phyloP scores from a whole-genome alignment of 2,113 vertebrate genomes.

The Cathartes aura region DNA sequence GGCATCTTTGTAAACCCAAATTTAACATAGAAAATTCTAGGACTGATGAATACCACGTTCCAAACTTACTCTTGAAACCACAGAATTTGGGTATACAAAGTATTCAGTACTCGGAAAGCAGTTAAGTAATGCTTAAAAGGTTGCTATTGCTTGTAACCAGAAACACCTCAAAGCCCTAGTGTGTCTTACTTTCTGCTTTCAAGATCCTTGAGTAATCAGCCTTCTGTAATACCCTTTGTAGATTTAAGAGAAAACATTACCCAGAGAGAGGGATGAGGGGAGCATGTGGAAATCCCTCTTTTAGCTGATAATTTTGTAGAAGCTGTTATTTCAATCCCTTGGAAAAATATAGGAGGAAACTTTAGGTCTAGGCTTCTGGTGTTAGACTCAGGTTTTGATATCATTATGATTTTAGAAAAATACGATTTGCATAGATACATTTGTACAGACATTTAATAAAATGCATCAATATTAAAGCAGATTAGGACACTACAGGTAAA shows the following conservation, averaged over 20 bases:
- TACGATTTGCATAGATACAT: not conserved
- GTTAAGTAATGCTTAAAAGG: not conserved
- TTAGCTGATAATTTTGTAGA: not conserved
- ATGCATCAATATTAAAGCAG: not conserved
- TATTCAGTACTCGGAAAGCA: not conserved
- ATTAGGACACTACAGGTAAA: not conserved
- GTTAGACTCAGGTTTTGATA: not conserved
- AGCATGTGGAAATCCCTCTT: not conserved
- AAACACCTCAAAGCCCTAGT: not conserved
- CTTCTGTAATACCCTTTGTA: not conserved
- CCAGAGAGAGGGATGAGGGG: not conserved
- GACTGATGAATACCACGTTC: not conserved
- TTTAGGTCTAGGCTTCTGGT: not conserved
- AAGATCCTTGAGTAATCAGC: not conserved
- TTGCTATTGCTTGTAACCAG: not conserved
- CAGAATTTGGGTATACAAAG: not conserved
- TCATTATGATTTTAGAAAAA: not conserved
- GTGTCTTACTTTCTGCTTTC: not conserved
- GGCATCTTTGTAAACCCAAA: not conserved
- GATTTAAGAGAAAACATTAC: not conserved
- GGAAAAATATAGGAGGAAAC: not conserved
- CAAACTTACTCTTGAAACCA: not conserved
- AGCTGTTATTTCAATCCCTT: not conserved
- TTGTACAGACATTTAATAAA: not conserved
- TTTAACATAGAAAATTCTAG: not conserved